Base-by-base conservation (phyloP, 1,140 invertebrate genomes). In the Leptopilina clavipes region DNA sequence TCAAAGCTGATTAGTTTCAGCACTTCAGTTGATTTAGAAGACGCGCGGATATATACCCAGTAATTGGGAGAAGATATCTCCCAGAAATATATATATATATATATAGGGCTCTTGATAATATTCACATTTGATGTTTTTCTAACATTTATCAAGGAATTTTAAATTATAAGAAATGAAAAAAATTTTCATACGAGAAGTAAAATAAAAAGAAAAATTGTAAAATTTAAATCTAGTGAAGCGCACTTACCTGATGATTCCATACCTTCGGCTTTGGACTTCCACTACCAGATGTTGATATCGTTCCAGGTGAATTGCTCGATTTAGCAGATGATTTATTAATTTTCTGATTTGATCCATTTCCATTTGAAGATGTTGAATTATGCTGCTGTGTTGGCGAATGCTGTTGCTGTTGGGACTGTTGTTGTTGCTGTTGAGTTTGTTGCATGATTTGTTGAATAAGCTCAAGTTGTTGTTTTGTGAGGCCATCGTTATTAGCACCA, bases 371-470 rank as follows among this genome's bases (percentile, higher is more conserved):
- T 48, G 17, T 83, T n/a, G 76, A 83, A n/a, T 79, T 76, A 52
- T 82, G 82, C 72, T 81, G 83, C n/a, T 65, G 59, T 31, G 25
- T n/a, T 65, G 59, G 59, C 14, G 59, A n/a, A n/a, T 65, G 59
- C 25, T 77, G 86, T 73, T 79, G 84, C 74, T 82, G 85, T 70
- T 82, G 87, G 70, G 71, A 79, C 71, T 83, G 86, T 52, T 82
- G 87, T 7, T 86, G 84, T 82, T 81, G 90, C 80, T 92, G 92
- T 82, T 92, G 93, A 14, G 94, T 94, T 85, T 94, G 94, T 82
- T 94, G 94, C 93, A 95, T 95, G 78, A 95, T 95, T 87, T 95
- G 94, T 86, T 95, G 94, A 81, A 95, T 95, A 81, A 94, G 92
- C 89, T 95, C 95, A 82, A 94, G 91, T 87, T 94, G 94, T 83